Base-by-base conservation (phyloP, 2,888 invertebrate genomes). In the Noctua comes region DNA sequence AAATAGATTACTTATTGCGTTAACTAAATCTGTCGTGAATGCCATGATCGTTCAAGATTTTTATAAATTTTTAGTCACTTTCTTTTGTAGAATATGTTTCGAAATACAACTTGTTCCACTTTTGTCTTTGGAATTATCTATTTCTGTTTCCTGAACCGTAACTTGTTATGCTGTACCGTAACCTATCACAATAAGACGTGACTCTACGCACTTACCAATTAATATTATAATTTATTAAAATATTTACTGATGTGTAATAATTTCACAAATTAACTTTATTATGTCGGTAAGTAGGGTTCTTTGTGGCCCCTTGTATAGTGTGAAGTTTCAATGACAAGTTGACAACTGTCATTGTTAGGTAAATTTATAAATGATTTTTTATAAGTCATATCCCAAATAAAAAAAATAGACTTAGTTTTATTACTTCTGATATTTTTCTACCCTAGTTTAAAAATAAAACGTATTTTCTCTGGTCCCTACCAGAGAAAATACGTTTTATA, bases 201-300 rank as follows among this genome's bases (percentile, higher is more conserved):
- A 75, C 43, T 68, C 24, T 82, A 51, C 36, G 24, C 48, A 57
- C 21, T n/a, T 24, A 24, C 11, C 21, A 57, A 31, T 46, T 57
- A 68, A 46, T 57, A 68, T 54, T 36, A 51, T 13, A 65, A 80
- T 51, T 65, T 76, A 82, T 51, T 66, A 51, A 82, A 59, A 48
- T 69, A 76, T 36, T 57, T 66, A 40, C 36, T 54, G 10, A n/a
- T 11, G 18, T 40, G 48, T 43, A 54, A 31, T 75, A 6, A 48
- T 82, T 80, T 27, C 21, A 51, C 51, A n/a, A 82, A 68, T 83
- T 62, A 46, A 46, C 40, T 43, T 48, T 27, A 43, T 43, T 36
- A 31, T 16, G 10, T 27, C 18, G 2, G n/a, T 43, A 59, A 16
- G n/a, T 64, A n/a, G 21, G 16, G 31, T 16, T 68, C 11, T 27